Percentiles rank a stretch among this genome's conserved stretches.
Conservation (phyloP, 2,797 vertebrate species). For the Corythornis leucogaster region DNA sequence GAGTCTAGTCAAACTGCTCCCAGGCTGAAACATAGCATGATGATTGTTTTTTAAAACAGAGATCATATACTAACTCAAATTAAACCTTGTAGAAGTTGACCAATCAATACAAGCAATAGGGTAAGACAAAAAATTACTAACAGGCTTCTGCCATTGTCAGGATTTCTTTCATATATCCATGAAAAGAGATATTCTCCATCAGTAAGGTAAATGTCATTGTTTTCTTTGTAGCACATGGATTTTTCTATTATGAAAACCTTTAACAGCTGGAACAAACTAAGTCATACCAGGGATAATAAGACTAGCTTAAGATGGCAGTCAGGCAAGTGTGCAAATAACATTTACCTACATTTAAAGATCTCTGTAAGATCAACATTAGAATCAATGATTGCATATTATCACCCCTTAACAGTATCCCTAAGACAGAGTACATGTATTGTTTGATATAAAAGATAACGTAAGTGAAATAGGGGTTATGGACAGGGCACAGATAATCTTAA, state of each 20-base stretch:
- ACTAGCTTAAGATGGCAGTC: neutral
- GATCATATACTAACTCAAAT: neutral
- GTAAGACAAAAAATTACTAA: neutral
- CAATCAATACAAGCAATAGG: neutral
- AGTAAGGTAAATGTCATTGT: neutral
- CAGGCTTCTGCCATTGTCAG: neutral
- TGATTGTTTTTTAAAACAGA: neutral
- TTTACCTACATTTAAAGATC: neutral
- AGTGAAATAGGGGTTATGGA: neutral
- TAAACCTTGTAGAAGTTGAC: neutral
- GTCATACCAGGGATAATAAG: neutral
- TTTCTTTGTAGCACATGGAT: neutral
- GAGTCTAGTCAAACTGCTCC: neutral
- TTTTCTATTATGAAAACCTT: constrained; percentile 2
- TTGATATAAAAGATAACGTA: neutral
- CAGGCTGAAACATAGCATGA: neutral
- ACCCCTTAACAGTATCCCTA: neutral
- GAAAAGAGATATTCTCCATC: neutral
- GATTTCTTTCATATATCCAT: neutral
- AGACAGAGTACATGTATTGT: neutral
- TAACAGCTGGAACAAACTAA: neutral
- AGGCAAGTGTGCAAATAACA: neutral
- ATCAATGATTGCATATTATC: neutral
- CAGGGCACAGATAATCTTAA: neutral
- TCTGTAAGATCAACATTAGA: neutral